Conservation (phyloP, 2,113 vertebrate species). For the Pachyramphus minor region DNA sequence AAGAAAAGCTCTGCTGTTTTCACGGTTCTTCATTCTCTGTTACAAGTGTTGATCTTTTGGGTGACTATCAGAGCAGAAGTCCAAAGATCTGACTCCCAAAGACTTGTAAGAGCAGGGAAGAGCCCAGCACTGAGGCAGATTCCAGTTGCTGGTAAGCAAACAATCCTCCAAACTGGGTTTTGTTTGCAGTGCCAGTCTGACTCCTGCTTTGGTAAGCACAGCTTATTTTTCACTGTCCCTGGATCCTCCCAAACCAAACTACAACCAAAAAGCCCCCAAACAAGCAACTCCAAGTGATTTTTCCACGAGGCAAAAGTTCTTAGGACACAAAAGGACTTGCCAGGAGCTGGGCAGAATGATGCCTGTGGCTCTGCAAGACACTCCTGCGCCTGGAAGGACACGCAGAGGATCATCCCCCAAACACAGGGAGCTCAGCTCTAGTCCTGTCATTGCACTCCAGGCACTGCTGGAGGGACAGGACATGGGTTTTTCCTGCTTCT, state of each 20-base stretch:
- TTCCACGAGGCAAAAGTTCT: not conserved
- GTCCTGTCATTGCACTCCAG: rapidly evolving
- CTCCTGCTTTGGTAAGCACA: not conserved
- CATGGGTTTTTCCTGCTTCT: not conserved
- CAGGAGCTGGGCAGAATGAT: not conserved
- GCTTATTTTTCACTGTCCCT: not conserved
- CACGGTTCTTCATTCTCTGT: not conserved
- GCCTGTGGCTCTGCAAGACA: not conserved
- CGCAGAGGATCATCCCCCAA: rapidly evolving
- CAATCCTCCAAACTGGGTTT: not conserved
- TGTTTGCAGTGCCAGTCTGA: not conserved
- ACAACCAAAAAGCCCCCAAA: not conserved
- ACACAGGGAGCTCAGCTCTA: not conserved
- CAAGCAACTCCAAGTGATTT: not conserved
- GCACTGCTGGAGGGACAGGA: not conserved
- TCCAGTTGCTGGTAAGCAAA: not conserved
- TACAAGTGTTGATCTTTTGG: not conserved
- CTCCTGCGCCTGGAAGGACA: not conserved
- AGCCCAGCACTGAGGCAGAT: not conserved
- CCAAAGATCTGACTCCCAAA: not conserved
- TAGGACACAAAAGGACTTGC: not conserved
- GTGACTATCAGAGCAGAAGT: not conserved
- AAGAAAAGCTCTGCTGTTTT: not conserved
- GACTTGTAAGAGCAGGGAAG: not conserved
- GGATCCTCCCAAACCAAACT: not conserved